These are phyloP conservation scores for Tiphia femorata DNA, from an alignment of 2,888 invertebrate genomes.

Conservation along the genomic window DNA sequence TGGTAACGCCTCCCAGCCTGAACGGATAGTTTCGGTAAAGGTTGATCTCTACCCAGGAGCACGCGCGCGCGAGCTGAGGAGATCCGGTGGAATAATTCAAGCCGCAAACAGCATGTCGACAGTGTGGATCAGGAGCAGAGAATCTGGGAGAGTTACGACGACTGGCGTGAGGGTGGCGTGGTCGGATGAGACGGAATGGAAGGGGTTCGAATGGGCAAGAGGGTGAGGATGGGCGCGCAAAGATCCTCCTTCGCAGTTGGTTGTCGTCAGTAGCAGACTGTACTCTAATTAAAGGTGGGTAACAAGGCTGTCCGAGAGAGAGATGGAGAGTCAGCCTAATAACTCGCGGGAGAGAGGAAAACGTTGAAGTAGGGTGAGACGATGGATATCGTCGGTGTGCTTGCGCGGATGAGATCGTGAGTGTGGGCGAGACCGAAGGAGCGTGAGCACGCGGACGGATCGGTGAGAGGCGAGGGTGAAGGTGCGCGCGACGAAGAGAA, in stretches of 20 bases:
- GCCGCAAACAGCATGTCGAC: conserved; percentile 50
- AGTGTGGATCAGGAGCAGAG: conserved; percentile 41
- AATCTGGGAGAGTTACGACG: conserved; percentile 20
- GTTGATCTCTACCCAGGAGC: conserved; percentile 18
- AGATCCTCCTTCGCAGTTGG: conserved; percentile 53
- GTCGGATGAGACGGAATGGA: conserved; percentile 25
- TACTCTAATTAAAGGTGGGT: conserved; percentile 59
- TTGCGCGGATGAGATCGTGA: background rate
- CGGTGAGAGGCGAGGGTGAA: conserved; percentile 2
- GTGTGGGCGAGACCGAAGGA: background rate
- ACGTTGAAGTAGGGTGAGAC: background rate
- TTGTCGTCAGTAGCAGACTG: conserved; percentile 58
- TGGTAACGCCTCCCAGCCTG: too few species aligned
- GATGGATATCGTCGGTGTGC: too few species aligned
- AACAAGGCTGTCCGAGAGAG: conserved; percentile 52
- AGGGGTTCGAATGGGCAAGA: conserved; percentile 15
- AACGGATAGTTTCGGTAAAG: conserved; percentile 22
- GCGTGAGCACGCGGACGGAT: background rate
- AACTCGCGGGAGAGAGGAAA: conserved; percentile 38
- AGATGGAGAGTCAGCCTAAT: conserved; percentile 54
- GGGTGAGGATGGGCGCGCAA: conserved; percentile 14
- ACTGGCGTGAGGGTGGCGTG: background rate
- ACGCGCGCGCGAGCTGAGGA: conserved; percentile 22
- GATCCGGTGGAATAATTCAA: conserved; percentile 52
- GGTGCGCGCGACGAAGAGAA: conserved; percentile 7